Evolutionary conservation across 2,888 invertebrate genomes (phyloP).

Genomic region (Himalopsyche tibetana): DNA sequence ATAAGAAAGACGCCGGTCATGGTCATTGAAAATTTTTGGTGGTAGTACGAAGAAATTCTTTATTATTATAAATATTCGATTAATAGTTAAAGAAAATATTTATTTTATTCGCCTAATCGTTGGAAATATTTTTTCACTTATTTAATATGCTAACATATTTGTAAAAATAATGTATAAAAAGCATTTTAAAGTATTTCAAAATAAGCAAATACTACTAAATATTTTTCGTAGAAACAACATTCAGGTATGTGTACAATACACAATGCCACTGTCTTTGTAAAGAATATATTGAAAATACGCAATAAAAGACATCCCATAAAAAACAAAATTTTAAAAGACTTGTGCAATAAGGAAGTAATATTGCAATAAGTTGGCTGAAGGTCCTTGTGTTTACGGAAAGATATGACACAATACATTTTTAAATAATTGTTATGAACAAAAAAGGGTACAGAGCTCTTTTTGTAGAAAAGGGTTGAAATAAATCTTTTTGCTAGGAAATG

Average conservation of each 20-base stretch:
- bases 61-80: too few relatives aligned
- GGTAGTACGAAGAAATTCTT: too few relatives aligned
- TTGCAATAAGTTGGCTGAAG: neutral
- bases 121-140: too few relatives aligned
- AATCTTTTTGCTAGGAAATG: neutral
- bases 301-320: neutral
- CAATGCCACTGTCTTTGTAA: neutral
- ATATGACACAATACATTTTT: neutral
- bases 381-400: conserved; percentile 6
- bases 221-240: too few relatives aligned
- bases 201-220: too few relatives aligned
- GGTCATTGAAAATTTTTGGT: too few relatives aligned
- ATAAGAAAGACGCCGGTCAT: too few relatives aligned
- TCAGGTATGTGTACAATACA: neutral
- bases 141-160: too few relatives aligned
- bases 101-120: too few relatives aligned
- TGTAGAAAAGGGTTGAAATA: neutral
- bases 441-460: neutral
- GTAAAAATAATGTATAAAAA: too few relatives aligned
- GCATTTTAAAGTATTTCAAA: too few relatives aligned
- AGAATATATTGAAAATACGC: neutral
- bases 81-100: too few relatives aligned
- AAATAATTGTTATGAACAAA: neutral
- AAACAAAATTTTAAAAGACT: conserved; percentile 35
- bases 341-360: conserved; percentile 52